Base-by-base conservation (phyloP, 2,888 invertebrate genomes). In the Caprella mutica region DNA sequence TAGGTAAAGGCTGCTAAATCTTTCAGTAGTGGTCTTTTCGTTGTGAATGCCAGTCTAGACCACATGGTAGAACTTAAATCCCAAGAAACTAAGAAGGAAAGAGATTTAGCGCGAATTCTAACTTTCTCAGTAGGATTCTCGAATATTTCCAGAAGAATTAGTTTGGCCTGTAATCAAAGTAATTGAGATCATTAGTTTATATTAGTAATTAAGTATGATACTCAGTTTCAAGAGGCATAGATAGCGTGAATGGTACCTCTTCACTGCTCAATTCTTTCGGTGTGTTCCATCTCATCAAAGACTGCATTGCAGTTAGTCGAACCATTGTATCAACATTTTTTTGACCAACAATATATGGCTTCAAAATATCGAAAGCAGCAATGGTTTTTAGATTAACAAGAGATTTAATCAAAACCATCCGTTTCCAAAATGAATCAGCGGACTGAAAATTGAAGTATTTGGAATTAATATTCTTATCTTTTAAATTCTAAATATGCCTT, bases 91-190 rank as follows among this genome's bases (percentile, higher is more conserved):
- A 46, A 23, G 27, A 27, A 46, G 27, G 26, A 26, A 8, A 46
- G 23, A n/a, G 46, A 26, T 14, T 29, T 26, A 12, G 46, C 24
- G 21, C 46, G 17, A 8, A 46, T 12, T 8, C 17, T 24, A 8
- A 17, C n/a, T 19, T 48, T 27, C n/a, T 48, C 48, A 5, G 48
- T 30, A 48, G 48, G 30, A 30, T 48, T 48, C 30, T 48, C 48
- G 5, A 48, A n/a, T n/a, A 48, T 23, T 19, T 48, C 48, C 48
- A 48, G 30, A 8, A 48, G 21, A n/a, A 48, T 48, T 21, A 29
- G 30, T 2, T 21, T 48, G 30, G 21, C 21, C 48, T 48, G 30
- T 12, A 43, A 40, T 40, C n/a, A 5, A 21, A n/a, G 17, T 19
- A 40, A 12, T 9, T 9, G 21, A 5, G 6, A 19, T 8, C 33